Evolutionary conservation across 2,113 vertebrate genomes (phyloP).

Genomic region (Heteronetta atricapilla): DNA sequence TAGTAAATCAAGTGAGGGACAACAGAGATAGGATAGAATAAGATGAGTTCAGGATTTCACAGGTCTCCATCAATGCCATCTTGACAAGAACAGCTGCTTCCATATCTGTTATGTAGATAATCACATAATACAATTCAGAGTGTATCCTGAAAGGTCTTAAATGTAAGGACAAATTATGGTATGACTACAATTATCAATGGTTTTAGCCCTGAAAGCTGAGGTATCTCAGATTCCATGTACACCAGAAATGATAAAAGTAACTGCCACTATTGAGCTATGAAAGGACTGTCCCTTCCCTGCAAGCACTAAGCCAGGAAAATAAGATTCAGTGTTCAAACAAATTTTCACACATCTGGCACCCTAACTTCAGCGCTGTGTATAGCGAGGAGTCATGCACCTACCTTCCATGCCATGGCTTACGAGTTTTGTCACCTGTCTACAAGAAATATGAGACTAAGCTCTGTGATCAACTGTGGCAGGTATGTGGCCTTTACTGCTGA

Average conservation of each 20-base stretch:
- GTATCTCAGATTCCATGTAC: background rate
- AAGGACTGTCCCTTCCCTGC: background rate
- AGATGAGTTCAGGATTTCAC: background rate
- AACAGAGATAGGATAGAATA: background rate
- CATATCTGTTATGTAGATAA: background rate
- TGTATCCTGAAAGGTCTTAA: background rate
- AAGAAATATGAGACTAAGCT: background rate
- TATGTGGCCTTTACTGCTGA: background rate
- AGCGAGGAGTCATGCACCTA: background rate
- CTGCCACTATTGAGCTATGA: background rate
- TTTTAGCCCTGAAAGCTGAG: background rate
- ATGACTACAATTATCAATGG: background rate
- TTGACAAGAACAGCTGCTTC: background rate
- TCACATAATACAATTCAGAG: background rate
- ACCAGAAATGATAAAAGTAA: background rate
- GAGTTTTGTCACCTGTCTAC: background rate
- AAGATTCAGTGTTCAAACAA: background rate
- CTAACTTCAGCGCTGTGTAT: background rate
- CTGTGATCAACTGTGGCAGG: background rate
- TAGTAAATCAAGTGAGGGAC: background rate
- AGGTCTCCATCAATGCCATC: background rate
- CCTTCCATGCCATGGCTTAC: fast-evolving
- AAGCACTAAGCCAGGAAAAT: background rate
- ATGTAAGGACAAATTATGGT: background rate
- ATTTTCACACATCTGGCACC: background rate